phyloP scores from a whole-genome alignment of 2,888 invertebrate species.

The Catocala nupta region DNA sequence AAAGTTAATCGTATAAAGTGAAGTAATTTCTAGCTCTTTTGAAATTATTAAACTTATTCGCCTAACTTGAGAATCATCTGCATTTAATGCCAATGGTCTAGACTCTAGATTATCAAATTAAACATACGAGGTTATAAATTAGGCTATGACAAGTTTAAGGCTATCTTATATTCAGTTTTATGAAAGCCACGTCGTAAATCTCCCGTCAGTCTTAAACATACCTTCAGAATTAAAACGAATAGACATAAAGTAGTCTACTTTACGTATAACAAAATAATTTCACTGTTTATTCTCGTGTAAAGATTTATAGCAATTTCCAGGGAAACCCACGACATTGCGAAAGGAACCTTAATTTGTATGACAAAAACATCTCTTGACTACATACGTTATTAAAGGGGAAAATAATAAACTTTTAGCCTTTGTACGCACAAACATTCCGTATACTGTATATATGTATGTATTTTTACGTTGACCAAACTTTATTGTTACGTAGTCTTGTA shows the following conservation, averaged over 20 bases:
- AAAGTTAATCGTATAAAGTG: conserved; percentile 4
- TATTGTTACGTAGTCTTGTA: no score
- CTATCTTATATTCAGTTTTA: no score
- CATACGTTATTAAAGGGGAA: conserved; percentile 19
- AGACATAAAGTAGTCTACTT: neutral
- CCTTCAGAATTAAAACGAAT: no score
- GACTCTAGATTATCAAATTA: no score
- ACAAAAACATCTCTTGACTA: conserved; percentile 38
- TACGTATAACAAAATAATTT: conserved; percentile 35
- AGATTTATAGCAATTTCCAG: conserved; percentile 36
- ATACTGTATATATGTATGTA: no score
- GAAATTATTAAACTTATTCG: neutral
- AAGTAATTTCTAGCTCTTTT: neutral
- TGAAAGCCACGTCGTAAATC: no score
- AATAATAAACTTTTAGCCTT: conserved; percentile 16
- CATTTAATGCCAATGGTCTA: no score
- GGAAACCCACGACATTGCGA: conserved; percentile 38
- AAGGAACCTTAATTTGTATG: conserved; percentile 51
- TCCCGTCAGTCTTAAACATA: no score
- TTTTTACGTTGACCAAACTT: neutral
- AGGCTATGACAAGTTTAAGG: no score
- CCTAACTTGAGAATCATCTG: no score
- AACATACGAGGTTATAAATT: no score
- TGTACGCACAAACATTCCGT: no score
- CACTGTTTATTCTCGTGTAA: conserved; percentile 38